Evolutionary conservation across 2,888 invertebrate genomes (phyloP), one percentile per base, ranked within the genome.

Genomic region (Caenorhabditis macrosperma): DNA sequence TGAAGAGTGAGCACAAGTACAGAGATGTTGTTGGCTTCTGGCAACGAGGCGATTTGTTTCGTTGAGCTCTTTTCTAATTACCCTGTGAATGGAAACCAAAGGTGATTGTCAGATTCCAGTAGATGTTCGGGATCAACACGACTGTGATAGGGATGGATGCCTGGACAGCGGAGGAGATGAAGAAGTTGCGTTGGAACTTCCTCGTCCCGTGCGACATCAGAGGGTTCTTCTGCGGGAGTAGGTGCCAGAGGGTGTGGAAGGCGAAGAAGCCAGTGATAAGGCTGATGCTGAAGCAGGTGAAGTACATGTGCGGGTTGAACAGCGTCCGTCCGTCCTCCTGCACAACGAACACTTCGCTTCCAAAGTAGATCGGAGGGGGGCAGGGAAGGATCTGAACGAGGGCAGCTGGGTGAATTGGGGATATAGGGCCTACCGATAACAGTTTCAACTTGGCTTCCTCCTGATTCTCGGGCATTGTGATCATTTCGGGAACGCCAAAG

Each of bases 221-320:
- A 26, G 68, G 68, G 38, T 68, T 76, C 41, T 63, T 68, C 30
- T 46, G 17, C 7, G 61, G 55, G 10, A 48, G 30, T 6, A 76
- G 67, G 17, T 41, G 46, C 61, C 63, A 76, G 15, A 55, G 33
- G 0, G 57, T 68, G 35, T 76, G 76, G 9, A 28, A 57, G 24
- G 30, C 50, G 55, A 46, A 76, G 41, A 63, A 76, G 1, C 1
- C 10, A 0, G 17, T 26, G 22, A 61, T 15, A 30, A 17, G 22
- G n/a, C 41, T 17, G 17, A 61, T 15, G 17, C n/a, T 17, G 38
- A 50, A 22, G 46, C 48, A 61, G n/a, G 48, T 68, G 22, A 68
- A 30, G 20, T 76, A 76, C 76, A 76, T 76, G 41, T 76, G 68
- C 6, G 68, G 68, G 22, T 76, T 76, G 63, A 76, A 76, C 10